Conservation (phyloP, 2,113 vertebrate genomes). For the Garra rufa region DNA sequence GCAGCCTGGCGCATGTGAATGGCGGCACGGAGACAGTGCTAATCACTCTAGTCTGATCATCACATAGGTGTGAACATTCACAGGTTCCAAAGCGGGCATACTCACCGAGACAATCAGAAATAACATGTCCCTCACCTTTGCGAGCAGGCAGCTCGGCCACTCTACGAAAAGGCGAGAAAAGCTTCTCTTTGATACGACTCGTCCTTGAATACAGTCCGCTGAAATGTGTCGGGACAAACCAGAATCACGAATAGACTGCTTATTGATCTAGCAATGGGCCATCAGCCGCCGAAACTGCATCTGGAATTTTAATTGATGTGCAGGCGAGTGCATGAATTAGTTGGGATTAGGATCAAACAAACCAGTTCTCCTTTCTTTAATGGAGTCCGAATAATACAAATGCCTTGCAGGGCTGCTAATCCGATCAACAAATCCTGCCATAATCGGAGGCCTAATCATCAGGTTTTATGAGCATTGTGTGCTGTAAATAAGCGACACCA, state of each 20-base stretch:
- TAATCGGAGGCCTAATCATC: constrained; percentile 31
- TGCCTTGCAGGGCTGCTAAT: constrained; percentile 7
- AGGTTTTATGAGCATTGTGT: background rate
- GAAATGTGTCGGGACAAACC: constrained; percentile 12
- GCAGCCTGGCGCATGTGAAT: background rate
- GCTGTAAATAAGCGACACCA: background rate
- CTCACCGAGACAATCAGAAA: constrained; percentile 32
- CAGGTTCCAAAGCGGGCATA: background rate
- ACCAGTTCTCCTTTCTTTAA: constrained; percentile 36
- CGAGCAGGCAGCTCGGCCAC: background rate
- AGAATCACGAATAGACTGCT: background rate
- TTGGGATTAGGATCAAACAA: constrained; percentile 43
- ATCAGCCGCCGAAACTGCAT: constrained; percentile 30
- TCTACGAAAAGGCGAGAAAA: constrained; percentile 20
- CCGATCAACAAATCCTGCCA: constrained; percentile 39
- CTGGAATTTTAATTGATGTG: constrained; percentile 34
- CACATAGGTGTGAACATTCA: constrained; percentile 41
- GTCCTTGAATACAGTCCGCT: background rate
- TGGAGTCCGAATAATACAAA: constrained; percentile 5
- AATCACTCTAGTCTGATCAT: constrained; percentile 45
- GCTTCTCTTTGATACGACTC: constrained; percentile 5
- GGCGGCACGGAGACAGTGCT: constrained; percentile 4
- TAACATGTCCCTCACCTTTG: constrained; percentile 11
- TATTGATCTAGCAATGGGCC: constrained; percentile 23
- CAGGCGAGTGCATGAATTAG: constrained; percentile 18